Percentiles rank a stretch among this genome's conserved stretches.
These are phyloP conservation scores for Copsychus sechellarum DNA, from an alignment of 2,113 vertebrate genomes.

Conservation along the genomic window DNA sequence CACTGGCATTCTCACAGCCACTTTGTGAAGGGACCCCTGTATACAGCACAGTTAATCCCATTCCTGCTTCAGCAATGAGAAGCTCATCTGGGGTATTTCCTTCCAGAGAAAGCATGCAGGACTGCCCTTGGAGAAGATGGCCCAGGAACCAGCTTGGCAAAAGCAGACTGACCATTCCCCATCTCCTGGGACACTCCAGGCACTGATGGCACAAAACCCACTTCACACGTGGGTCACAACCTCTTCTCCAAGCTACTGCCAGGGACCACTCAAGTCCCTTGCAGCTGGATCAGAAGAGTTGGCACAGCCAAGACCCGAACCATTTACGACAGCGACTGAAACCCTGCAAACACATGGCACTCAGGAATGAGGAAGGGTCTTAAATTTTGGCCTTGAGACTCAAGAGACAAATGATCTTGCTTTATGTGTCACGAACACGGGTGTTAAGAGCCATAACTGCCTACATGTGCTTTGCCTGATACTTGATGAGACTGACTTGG, in stretches of 20 bases:
- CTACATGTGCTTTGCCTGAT: background rate
- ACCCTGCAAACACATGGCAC: background rate
- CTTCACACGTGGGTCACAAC: background rate
- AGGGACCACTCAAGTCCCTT: background rate
- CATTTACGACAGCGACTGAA: background rate
- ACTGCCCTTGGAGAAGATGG: background rate
- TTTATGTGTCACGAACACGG: background rate
- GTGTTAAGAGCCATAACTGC: background rate
- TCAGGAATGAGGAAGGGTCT: background rate
- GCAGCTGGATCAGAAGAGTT: background rate
- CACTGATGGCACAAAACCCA: background rate
- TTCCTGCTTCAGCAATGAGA: fast-evolving
- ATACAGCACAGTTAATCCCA: fast-evolving
- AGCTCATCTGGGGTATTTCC: background rate
- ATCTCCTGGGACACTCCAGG: background rate
- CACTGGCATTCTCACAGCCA: fast-evolving
- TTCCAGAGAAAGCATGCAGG: background rate
- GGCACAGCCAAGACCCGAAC: background rate
- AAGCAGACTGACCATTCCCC: background rate
- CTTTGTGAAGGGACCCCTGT: background rate
- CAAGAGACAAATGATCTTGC: background rate
- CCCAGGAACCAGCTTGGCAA: background rate
- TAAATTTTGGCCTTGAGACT: background rate
- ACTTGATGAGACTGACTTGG: background rate
- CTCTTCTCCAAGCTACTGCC: background rate